phyloP scores from a whole-genome alignment of 2,797 vertebrate species.

The Tympanoctomys barrerae region DNA sequence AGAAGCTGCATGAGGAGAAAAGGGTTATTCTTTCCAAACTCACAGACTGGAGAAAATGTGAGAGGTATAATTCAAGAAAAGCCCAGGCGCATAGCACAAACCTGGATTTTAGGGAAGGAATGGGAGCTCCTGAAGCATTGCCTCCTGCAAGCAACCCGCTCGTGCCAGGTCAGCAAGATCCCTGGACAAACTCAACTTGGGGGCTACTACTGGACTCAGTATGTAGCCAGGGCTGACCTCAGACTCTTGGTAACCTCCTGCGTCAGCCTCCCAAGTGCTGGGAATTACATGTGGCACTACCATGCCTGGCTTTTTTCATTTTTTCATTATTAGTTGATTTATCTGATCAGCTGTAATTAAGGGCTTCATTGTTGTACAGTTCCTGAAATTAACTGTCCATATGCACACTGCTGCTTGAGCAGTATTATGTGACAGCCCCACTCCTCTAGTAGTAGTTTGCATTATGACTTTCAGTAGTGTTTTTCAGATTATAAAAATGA shows the following conservation, averaged over 20 bases:
- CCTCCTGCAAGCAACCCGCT: too few species aligned
- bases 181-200: too few species aligned
- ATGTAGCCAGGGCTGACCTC: not conserved
- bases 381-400: not conserved
- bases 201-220: not conserved
- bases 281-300: not conserved
- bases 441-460: not conserved
- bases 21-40: too few species aligned
- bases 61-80: too few species aligned
- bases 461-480: not conserved
- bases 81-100: too few species aligned
- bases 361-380: not conserved
- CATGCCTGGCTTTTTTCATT: not conserved
- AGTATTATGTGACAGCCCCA: not conserved
- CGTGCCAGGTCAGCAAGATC: too few species aligned
- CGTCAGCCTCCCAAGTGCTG: not conserved
- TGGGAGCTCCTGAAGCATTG: too few species aligned
- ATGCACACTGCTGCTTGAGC: not conserved
- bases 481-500: constrained; percentile 59
- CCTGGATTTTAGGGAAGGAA: too few species aligned
- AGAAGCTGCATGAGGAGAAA: too few species aligned
- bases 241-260: not conserved
- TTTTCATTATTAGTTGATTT: not conserved
- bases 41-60: too few species aligned
- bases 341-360: not conserved